phyloP scores from a whole-genome alignment of 2,888 invertebrate genomes.

The Caenorhabditis virilis region DNA sequence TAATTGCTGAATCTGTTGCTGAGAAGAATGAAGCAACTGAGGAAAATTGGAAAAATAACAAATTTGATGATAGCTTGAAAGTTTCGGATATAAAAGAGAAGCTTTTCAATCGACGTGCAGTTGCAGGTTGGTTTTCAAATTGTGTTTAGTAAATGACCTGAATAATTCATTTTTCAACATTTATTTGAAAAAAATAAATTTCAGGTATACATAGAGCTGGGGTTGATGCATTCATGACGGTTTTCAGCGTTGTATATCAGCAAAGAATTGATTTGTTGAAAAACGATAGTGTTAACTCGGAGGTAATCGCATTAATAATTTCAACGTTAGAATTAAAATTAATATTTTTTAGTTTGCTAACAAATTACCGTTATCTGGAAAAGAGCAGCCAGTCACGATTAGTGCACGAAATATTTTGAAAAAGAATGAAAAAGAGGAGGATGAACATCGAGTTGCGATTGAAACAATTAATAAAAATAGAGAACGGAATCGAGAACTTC shows the following conservation, averaged over 20 bases:
- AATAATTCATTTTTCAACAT: no score
- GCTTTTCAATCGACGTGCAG: slow-evolving; percentile 10
- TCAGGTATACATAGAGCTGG: slow-evolving; percentile 54
- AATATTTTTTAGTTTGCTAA: neutral
- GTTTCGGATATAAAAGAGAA: slow-evolving; percentile 21
- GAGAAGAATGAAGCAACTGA: slow-evolving; percentile 22
- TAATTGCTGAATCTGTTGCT: slow-evolving; percentile 18
- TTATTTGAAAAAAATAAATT: neutral
- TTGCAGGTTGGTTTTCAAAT: no score
- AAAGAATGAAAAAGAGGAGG: slow-evolving; percentile 1
- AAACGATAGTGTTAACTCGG: slow-evolving; percentile 8
- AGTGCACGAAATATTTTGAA: neutral
- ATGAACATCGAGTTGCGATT: slow-evolving; percentile 11
- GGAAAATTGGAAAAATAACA: slow-evolving; percentile 20
- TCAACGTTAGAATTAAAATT: neutral
- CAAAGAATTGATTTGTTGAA: slow-evolving; percentile 33
- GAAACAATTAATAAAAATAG: slow-evolving; percentile 14
- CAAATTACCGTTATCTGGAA: slow-evolving; percentile 3
- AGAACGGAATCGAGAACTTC: neutral
- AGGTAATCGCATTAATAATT: slow-evolving; percentile 11
- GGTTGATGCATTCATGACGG: slow-evolving; percentile 67
- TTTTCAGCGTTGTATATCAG: slow-evolving; percentile 55
- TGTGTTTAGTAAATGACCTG: no score
- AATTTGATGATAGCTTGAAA: slow-evolving; percentile 12
- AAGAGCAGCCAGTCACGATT: neutral